Conservation (phyloP, 92 coral and sea anemone species). For the Palythoa grandis region DNA sequence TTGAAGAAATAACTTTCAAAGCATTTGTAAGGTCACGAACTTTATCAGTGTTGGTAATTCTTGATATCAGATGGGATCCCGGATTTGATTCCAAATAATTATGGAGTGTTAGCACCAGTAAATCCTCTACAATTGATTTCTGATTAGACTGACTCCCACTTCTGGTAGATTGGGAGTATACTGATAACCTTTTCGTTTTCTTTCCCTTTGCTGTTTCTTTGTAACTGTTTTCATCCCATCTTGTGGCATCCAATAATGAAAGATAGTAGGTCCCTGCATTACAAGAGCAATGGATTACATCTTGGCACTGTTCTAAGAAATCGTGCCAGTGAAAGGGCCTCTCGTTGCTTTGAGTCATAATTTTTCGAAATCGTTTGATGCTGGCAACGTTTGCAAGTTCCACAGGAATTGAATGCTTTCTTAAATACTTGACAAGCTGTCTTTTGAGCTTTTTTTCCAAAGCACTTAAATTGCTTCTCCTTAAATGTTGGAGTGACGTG, state of each 20-base stretch:
- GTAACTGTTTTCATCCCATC: neutral
- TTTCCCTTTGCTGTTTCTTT: neutral
- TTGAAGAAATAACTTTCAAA: neutral
- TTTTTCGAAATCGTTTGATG: neutral
- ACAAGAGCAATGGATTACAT: conserved; percentile 3
- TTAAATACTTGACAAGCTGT: neutral
- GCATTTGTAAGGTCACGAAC: neutral
- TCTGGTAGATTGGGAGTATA: too few relatives aligned
- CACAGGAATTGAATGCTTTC: neutral
- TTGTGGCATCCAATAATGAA: neutral
- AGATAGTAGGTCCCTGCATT: neutral
- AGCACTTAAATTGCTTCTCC: neutral
- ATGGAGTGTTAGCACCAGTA: neutral
- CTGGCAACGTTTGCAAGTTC: neutral
- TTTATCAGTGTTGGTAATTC: neutral
- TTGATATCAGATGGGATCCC: conserved; percentile 8
- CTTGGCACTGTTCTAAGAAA: neutral
- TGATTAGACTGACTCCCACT: too few relatives aligned
- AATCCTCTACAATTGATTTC: neutral
- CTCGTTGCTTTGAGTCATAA: neutral
- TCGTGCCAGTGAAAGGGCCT: conserved; percentile 9
- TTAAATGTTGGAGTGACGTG: neutral
- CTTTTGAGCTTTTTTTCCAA: conserved; percentile 22
- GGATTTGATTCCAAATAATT: neutral
- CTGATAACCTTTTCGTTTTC: neutral